Evolutionary conservation across 2,888 invertebrate genomes (phyloP), one percentile per base, ranked within the genome.

Genomic region (Phyllotreta cruciferae): DNA sequence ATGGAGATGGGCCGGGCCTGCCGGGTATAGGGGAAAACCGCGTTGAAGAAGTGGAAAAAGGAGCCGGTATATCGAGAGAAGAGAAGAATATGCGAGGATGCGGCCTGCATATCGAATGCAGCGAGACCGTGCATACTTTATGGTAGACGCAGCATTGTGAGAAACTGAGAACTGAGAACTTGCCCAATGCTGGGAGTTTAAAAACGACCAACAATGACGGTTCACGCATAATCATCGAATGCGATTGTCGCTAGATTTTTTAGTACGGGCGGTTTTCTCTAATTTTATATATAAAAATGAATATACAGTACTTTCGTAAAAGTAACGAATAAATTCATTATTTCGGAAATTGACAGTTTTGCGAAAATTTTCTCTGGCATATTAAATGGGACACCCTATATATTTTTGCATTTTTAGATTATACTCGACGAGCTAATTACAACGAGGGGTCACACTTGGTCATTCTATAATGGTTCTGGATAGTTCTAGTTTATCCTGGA

Each of bases 11-110:
- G 1, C 24, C 24, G 24, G 24, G 24, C 24, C 24, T 24, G 24
- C 24, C 24, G 24, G 1, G 24, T 4, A 24, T n/a, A n/a, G n/a
- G n/a, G 74, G 76, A 75, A 52, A 73, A 76, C 75, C 77, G 78
- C 75, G 77, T 75, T 75, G 79, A 78, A 77, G 77, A 75, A 75
- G 71, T 75, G 74, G 72, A 73, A 76, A 78, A 78, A 45, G 37
- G 7, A 24, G 24, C 24, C 24, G 24, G 24, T n/a, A n/a, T n/a
- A n/a, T 24, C 24, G 24, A 24, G 24, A 24, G 24, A 24, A 3
- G 78, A 76, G 78, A 77, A 77, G 78, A 78, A 78, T 78, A 76
- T 75, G 75, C 73, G 72, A 74, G 76, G 79, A 80, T 79, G 79
- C 77, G 78, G 71, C 77, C 70, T 77, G 80, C 77, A 80, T 80